Evolutionary conservation across 2,113 vertebrate genomes (phyloP).

Genomic region (Hemibagrus wyckioides): DNA sequence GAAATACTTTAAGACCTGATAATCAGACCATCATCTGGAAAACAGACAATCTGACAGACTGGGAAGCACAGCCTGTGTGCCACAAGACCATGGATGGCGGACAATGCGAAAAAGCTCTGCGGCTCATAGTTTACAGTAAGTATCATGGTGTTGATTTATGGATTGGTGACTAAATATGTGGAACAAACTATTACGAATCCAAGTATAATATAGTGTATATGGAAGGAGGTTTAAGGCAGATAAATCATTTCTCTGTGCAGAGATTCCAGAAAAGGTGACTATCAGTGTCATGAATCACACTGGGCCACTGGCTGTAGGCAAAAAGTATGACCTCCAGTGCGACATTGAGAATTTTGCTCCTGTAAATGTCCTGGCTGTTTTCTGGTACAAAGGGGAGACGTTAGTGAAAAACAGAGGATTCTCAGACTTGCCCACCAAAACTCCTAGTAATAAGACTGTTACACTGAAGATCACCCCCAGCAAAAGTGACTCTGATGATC

Average conservation of each 20-base stretch:
- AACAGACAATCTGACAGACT: conserved; percentile 31
- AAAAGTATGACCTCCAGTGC: conserved; percentile 62
- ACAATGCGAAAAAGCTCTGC: conserved; percentile 36
- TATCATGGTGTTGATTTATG: conserved; percentile 12
- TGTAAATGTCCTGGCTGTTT: conserved; percentile 48
- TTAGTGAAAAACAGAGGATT: not conserved
- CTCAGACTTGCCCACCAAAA: fast-evolving
- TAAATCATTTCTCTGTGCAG: conserved; percentile 43
- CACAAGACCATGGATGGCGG: not conserved
- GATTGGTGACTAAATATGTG: not conserved
- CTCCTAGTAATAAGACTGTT: conserved; percentile 10
- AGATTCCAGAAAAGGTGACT: conserved; percentile 46
- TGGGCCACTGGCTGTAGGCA: not conserved
- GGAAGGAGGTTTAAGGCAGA: not conserved
- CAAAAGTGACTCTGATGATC: conserved; percentile 47
- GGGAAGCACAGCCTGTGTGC: conserved; percentile 49
- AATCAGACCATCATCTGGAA: fast-evolving
- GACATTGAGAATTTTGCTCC: conserved; percentile 59
- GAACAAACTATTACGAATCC: not conserved
- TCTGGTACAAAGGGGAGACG: conserved; percentile 51
- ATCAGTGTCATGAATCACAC: not conserved
- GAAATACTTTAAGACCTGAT: fast-evolving
- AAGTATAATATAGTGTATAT: not conserved
- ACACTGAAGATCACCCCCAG: not conserved
- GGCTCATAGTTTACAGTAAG: conserved; percentile 65